phyloP scores from a whole-genome alignment of 2,888 invertebrate genomes.

The Teleogryllus oceanicus region DNA sequence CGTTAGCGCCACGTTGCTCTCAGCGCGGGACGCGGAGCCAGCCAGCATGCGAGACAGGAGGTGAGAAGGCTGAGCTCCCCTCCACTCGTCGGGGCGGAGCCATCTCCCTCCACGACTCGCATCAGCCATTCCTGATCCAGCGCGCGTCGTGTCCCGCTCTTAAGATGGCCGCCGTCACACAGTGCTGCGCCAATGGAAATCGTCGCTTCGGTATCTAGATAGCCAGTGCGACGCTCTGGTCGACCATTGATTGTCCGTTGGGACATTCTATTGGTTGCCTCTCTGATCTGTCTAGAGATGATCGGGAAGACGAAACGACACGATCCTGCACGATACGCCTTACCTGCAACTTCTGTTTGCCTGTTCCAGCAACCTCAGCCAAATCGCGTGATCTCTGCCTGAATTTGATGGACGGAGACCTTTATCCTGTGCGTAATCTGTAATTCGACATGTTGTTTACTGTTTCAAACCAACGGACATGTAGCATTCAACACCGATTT shows the following conservation, averaged over 20 bases:
- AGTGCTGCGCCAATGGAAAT: neutral
- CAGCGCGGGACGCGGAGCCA: neutral
- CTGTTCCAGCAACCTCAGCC: neutral
- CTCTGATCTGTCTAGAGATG: neutral
- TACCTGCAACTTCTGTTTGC: neutral
- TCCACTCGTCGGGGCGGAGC: neutral
- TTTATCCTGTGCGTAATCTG: neutral
- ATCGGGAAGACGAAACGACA: neutral
- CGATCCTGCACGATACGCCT: neutral
- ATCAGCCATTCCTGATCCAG: neutral
- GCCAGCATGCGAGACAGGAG: neutral
- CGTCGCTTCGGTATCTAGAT: neutral
- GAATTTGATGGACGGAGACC: neutral
- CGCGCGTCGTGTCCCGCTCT: neutral
- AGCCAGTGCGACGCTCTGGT: too few relatives aligned
- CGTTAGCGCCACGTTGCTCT: neutral
- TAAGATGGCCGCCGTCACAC: neutral
- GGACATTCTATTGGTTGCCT: too few relatives aligned
- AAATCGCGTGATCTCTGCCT: conserved; percentile 7
- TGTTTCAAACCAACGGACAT: too few relatives aligned
- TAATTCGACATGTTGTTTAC: too few relatives aligned
- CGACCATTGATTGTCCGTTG: too few relatives aligned
- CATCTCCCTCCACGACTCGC: neutral
- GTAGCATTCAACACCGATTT: too few relatives aligned
- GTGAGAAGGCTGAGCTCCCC: neutral